These are phyloP conservation scores for Antitype chi DNA, from an alignment of 2,888 invertebrate species.

Conservation along the genomic window DNA sequence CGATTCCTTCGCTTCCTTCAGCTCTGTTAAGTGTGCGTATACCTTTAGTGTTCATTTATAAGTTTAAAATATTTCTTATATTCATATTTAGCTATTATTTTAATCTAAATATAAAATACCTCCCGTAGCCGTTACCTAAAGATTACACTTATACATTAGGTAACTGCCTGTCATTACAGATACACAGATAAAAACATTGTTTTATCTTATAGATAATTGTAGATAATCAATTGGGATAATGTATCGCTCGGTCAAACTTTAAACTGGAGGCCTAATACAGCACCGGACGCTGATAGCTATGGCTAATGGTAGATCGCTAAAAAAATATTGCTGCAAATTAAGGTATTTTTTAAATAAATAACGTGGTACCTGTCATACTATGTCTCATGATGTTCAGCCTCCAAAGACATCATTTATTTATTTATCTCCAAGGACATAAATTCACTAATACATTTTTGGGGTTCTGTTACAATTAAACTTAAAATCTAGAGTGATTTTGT, in stretches of 20 bases:
- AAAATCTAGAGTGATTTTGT: too few relatives aligned
- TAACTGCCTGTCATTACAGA: constrained; percentile 10
- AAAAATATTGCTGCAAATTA: background rate
- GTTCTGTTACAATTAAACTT: too few relatives aligned
- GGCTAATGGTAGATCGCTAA: background rate
- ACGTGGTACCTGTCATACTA: too few relatives aligned
- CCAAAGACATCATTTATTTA: too few relatives aligned
- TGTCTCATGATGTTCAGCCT: too few relatives aligned
- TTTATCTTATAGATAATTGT: constrained; percentile 21
- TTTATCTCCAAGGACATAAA: too few relatives aligned
- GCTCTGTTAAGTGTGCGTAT: too few relatives aligned
- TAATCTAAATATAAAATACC: constrained; percentile 23
- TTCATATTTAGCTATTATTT: background rate
- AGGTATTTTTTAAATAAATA: too few relatives aligned
- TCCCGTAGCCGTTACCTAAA: constrained; percentile 19
- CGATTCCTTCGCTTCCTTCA: too few relatives aligned
- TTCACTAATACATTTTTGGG: too few relatives aligned
- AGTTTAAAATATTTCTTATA: too few relatives aligned
- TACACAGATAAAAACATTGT: constrained; percentile 24
- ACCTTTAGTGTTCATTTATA: too few relatives aligned
- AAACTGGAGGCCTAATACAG: constrained; percentile 1
- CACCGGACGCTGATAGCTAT: background rate
- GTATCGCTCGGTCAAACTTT: background rate
- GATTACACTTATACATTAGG: constrained; percentile 19
- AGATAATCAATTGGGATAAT: constrained; percentile 6